These are phyloP conservation scores for Cryptomyrus ogoouensis DNA, from an alignment of 2,113 vertebrate genomes.

Conservation along the genomic window DNA sequence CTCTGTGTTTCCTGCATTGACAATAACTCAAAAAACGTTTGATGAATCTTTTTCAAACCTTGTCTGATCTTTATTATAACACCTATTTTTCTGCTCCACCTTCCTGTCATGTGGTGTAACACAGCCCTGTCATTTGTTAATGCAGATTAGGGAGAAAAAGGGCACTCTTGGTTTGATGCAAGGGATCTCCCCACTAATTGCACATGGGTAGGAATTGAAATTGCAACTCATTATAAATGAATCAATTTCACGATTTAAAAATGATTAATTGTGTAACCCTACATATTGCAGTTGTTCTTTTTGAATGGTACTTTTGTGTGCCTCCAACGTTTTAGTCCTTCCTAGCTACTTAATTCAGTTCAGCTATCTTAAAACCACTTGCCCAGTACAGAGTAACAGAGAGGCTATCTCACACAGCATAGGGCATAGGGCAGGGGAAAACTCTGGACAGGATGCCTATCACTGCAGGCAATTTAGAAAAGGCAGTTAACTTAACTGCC, in stretches of 20 bases:
- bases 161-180: neutral
- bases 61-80: neutral
- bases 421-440: neutral
- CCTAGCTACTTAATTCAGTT: neutral
- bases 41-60: neutral
- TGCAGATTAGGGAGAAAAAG: neutral
- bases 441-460: neutral
- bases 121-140: neutral
- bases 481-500: neutral
- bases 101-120: neutral
- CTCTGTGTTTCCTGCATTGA: neutral
- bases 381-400: neutral
- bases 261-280: neutral
- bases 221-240: neutral
- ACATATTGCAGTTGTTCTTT: neutral
- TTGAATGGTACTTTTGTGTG: neutral
- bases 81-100: neutral
- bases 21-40: neutral
- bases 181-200: neutral
- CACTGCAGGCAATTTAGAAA: neutral
- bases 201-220: neutral
- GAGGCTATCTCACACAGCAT: neutral
- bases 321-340: neutral
- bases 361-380: neutral
- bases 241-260: neutral